Percentiles rank a stretch among this genome's conserved stretches.
phyloP scores from a whole-genome alignment of 2,113 vertebrate species.

The Dasyurus viverrinus region DNA sequence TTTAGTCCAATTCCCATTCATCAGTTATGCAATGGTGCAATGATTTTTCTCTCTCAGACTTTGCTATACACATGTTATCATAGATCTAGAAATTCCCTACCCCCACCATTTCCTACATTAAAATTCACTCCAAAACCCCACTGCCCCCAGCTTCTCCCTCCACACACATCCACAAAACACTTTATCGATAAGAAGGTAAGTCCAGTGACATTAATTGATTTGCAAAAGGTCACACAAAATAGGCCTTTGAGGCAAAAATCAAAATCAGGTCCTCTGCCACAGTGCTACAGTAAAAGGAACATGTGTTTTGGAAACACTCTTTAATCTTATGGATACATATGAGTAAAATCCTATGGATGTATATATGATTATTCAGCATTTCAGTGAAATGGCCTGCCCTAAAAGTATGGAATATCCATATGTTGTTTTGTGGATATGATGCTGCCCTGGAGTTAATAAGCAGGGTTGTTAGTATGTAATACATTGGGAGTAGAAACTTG shows the following conservation, averaged over 20 bases:
- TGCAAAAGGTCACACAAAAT: background rate
- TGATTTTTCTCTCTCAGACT: too few species aligned
- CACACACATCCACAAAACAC: background rate
- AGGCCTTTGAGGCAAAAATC: background rate
- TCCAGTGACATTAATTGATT: background rate
- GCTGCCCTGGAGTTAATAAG: background rate
- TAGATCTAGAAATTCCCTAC: too few species aligned
- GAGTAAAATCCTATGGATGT: background rate
- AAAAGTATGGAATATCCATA: background rate
- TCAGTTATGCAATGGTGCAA: too few species aligned
- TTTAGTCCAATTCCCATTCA: background rate
- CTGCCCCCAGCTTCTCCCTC: too few species aligned
- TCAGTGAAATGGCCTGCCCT: background rate
- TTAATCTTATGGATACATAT: background rate
- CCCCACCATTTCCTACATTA: too few species aligned
- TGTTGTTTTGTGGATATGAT: background rate
- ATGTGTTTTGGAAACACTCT: too few species aligned
- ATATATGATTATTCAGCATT: background rate
- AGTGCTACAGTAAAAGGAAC: too few species aligned
- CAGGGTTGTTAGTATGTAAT: background rate
- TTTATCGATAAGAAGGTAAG: background rate
- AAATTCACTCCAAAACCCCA: too few species aligned
- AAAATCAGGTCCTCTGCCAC: background rate
- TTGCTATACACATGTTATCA: too few species aligned
- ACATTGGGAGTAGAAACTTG: background rate